Conservation (phyloP, 2,113 vertebrate genomes). For the Apodemus sylvaticus region DNA sequence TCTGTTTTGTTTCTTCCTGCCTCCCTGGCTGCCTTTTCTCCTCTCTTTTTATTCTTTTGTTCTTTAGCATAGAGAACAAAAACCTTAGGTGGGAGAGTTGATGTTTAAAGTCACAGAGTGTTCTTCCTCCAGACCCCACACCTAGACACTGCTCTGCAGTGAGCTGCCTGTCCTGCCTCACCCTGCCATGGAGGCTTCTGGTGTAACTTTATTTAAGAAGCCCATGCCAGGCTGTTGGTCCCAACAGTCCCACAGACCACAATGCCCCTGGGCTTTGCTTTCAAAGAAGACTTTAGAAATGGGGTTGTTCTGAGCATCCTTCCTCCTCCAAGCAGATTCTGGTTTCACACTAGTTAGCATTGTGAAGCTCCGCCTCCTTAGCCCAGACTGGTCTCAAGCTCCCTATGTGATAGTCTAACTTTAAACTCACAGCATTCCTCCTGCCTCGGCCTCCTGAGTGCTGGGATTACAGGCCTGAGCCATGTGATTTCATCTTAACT, state of each 20-base stretch:
- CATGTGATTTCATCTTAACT: not conserved
- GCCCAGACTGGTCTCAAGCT: not conserved
- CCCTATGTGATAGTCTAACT: not conserved
- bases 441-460: not conserved
- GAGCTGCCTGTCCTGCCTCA: too few relatives aligned
- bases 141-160: rapidly evolving
- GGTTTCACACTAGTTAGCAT: not conserved
- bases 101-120: not conserved
- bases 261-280: not conserved
- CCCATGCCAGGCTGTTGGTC: not conserved
- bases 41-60: not conserved
- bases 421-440: not conserved
- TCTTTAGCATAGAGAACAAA: rapidly evolving
- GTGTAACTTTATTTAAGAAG: not conserved
- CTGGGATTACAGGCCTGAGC: not conserved
- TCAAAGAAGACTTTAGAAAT: not conserved
- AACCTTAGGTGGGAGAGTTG: not conserved
- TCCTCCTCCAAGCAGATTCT: not conserved
- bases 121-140: rapidly evolving
- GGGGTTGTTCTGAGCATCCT: not conserved
- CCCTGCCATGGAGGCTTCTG: rapidly evolving
- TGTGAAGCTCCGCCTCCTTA: not conserved
- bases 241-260: too few relatives aligned
- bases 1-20: not conserved
- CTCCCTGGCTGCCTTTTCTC: not conserved